Evolutionary conservation across 2,888 invertebrate genomes (phyloP), one percentile per base, ranked within the genome.

Genomic region (Tetragnatha montana): DNA sequence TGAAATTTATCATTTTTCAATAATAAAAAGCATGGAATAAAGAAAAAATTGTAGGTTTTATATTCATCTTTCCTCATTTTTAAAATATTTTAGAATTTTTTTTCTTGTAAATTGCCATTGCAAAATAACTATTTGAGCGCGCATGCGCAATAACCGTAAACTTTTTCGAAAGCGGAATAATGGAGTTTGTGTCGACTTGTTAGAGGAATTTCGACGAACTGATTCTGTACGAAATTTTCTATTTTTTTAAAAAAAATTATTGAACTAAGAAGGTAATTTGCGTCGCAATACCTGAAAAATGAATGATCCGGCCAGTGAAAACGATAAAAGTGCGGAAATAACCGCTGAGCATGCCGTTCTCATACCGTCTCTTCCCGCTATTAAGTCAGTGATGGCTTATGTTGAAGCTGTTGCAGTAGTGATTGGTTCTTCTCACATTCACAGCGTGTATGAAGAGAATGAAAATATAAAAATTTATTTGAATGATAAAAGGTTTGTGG

Each of bases 341-440:
- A 88, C 88, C 8, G 71, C 70, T n/a, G 83, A 83, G 22, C 88
- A 88, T 88, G 88, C 83, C 8, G 79, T 88, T 12, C 70, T 88
- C 51, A 73, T 88, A n/a, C 88, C 88, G 47, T 14, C 50, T 14
- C 49, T 88, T 10, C n/a, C 78, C n/a, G 8, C 71, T 68, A 60
- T 71, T 49, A 69, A 71, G 68, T 73, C 78, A 10, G 50, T 79
- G 6, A 79, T 88, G 74, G 78, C 81, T 14, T 90, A 90, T 78
- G 82, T 90, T 49, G 85, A 87, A 83, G 79, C 86, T 35, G 81
- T 87, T 14, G 78, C 86, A 69, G 60, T 78, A 69, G 69, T 87
- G 6, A 79, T 90, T 50, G 89, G 89, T 4, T 80, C 89, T n/a
- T 69, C 49, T 35, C 82, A 90, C 19, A 87, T 90, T 17, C 81